A percentile compares a stretch with the other conserved stretches of the same genome.
phyloP scores from a whole-genome alignment of 2,888 invertebrate species.

The Lacanobia wlatinum region DNA sequence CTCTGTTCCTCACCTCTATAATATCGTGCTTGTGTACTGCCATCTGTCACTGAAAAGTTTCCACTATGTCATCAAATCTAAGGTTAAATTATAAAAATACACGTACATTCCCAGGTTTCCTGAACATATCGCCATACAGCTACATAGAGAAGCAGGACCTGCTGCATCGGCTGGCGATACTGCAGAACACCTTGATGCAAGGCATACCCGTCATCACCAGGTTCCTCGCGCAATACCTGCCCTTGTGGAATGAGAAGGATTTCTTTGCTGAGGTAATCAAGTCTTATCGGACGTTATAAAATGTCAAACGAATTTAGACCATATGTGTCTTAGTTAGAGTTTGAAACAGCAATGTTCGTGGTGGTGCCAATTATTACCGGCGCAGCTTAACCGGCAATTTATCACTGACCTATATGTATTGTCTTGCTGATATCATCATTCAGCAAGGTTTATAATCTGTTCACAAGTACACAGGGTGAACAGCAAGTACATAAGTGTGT shows the following conservation, averaged over 20 bases:
- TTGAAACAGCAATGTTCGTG: background rate
- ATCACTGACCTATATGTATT: no score
- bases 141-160: constrained; percentile 82
- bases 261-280: constrained; percentile 81
- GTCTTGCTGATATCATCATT: no score
- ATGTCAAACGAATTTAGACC: background rate
- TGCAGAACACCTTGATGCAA: constrained; percentile 83
- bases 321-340: background rate
- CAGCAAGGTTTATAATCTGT: no score
- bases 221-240: constrained; percentile 84
- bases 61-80: background rate
- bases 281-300: background rate
- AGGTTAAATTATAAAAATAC: background rate
- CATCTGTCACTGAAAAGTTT: no score
- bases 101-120: constrained; percentile 78
- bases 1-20: no score
- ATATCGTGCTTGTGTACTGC: no score
- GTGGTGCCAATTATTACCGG: background rate
- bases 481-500: no score
- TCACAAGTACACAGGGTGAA: no score
- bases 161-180: constrained; percentile 74
- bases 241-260: constrained; percentile 86
- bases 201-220: constrained; percentile 84
- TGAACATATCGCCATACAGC: constrained; percentile 80
- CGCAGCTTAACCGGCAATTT: no score